Evolutionary conservation across 2,113 vertebrate genomes (phyloP), one percentile per base, ranked within the genome.

Genomic region (Saccopteryx bilineata): DNA sequence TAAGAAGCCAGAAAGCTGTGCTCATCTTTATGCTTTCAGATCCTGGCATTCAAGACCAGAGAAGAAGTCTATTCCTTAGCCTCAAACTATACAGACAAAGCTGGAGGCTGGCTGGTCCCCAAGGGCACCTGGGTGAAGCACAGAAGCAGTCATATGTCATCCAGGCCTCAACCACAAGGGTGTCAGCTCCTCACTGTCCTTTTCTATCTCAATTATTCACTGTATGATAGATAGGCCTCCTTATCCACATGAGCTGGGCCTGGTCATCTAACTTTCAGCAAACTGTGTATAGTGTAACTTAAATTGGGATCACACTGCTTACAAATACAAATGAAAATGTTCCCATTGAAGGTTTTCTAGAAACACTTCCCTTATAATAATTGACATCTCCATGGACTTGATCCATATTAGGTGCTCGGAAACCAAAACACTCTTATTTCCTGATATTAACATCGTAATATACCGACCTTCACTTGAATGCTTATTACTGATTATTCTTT

Each of bases 351-450:
- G 52, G 78, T 13, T 21, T 92, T 78, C 74, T 69, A 81, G 69
- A 74, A 28, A 31, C 79, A 17, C 15, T 78, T 75, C 68, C 82
- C 48, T 89, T 97, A 96, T 92, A 93, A 58, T 54, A 15, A 97
- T 66, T 91, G 13, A 26, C 18, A 28, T 63, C 39, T 94, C 52
- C 17, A 87, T 69, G 75, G 56, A 80, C 63, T 69, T 69, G 54
- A 87, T 94, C 26, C 11, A 92, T 61, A 92, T 26, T 78, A 80
- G 2, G 48, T 60, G 28, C 26, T 96, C 82, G 96, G 78, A 95
- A 93, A 68, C 82, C 74, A 68, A 56, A 65, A 87, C 8, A 78
- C 86, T 90, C 63, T 68, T 28, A 68, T 93, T 95, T 95, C 82
- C 83, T 23, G 33, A 92, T 83, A 90, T 85, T 69, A 84, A 85